phyloP scores from a whole-genome alignment of 2,888 invertebrate genomes.

The Siphlonurus alternatus region DNA sequence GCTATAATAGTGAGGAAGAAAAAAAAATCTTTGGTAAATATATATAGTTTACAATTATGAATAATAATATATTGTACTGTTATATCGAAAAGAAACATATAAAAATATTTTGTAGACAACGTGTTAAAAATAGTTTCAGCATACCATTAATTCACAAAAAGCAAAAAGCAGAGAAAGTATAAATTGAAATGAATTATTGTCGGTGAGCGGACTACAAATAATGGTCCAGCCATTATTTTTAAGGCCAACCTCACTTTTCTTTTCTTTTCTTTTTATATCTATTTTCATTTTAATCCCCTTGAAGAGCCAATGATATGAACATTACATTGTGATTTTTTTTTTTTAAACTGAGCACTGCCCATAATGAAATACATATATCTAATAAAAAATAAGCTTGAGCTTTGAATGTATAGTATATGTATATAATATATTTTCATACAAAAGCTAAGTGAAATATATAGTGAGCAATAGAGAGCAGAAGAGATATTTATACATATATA shows the following conservation, averaged over 20 bases:
- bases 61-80: too few relatives aligned
- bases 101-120: too few relatives aligned
- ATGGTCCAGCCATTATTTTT: background rate
- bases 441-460: background rate
- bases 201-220: background rate
- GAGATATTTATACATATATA: background rate
- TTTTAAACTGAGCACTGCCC: background rate
- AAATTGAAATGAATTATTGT: background rate
- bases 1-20: too few relatives aligned
- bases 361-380: background rate
- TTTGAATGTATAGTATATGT: background rate
- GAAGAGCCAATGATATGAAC: background rate
- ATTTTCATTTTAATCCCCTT: background rate
- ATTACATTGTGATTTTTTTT: background rate
- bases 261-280: too few relatives aligned
- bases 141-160: too few relatives aligned
- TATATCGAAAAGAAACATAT: too few relatives aligned
- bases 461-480: background rate
- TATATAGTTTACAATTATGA: too few relatives aligned
- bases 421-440: background rate
- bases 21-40: too few relatives aligned
- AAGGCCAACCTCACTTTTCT: too few relatives aligned
- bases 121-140: too few relatives aligned
- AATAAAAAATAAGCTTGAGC: background rate
- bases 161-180: too few relatives aligned